Percentiles rank a stretch among this genome's conserved stretches.
Conservation (phyloP, 92 coral and sea anemone genomes). For the Phenganax subtilis region DNA sequence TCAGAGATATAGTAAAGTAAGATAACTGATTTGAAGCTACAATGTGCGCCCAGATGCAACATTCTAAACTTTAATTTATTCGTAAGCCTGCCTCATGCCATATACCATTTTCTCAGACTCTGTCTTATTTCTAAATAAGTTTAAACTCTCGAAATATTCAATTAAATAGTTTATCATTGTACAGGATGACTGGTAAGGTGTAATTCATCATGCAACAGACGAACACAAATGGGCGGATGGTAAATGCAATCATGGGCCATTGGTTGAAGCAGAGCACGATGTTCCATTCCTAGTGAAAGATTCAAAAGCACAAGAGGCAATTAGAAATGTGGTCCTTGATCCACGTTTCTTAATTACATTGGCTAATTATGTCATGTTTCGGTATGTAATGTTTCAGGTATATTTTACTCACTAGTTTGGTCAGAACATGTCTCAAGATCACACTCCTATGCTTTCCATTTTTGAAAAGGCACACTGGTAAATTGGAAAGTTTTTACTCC, state of each 20-base stretch:
- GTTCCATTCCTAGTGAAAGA: conserved; percentile 41
- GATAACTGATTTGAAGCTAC: too few relatives aligned
- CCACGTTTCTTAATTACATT: conserved; percentile 44
- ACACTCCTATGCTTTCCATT: background rate
- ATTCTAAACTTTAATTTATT: too few relatives aligned
- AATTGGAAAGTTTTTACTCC: too few relatives aligned
- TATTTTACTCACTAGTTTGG: too few relatives aligned
- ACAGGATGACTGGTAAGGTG: conserved; percentile 51
- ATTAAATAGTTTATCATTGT: background rate
- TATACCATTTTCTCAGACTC: too few relatives aligned
- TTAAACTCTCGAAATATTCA: background rate
- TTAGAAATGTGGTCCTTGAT: conserved; percentile 52
- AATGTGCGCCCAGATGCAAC: too few relatives aligned
- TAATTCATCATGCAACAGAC: conserved; percentile 52
- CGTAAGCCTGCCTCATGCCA: too few relatives aligned
- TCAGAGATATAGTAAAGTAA: too few relatives aligned
- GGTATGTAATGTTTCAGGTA: conserved; percentile 26
- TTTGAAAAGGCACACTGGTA: conserved; percentile 1
- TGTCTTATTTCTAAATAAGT: too few relatives aligned
- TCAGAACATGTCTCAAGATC: too few relatives aligned
- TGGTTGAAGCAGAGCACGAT: conserved; percentile 48
- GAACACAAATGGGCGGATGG: conserved; percentile 70
- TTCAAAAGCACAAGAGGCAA: conserved; percentile 48
- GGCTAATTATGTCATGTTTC: conserved; percentile 44
- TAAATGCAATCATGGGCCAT: conserved; percentile 56